Evolutionary conservation across 2,888 invertebrate genomes (phyloP).

Genomic region (Petrolisthes cinctipes): DNA sequence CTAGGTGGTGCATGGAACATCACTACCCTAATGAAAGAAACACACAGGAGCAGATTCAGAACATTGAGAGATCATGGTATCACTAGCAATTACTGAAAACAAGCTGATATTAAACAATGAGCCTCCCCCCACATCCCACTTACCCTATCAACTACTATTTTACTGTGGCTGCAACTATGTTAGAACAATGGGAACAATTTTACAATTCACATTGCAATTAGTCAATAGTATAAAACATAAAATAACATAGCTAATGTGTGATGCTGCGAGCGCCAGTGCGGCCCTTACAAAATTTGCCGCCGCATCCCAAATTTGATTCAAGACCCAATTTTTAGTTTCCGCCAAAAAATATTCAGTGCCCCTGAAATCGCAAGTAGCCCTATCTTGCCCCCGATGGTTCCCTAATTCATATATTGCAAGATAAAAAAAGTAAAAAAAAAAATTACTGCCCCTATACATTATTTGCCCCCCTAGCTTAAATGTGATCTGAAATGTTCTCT

Average conservation of each 20-base stretch:
- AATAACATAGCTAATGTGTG: neutral
- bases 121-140: too few relatives aligned
- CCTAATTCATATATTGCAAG: slow-evolving; percentile 10
- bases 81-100: too few relatives aligned
- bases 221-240: slow-evolving; percentile 12
- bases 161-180: slow-evolving; percentile 6
- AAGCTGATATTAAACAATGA: too few relatives aligned
- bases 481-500: neutral
- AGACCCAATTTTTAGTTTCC: slow-evolving; percentile 13
- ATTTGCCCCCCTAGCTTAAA: slow-evolving; percentile 1
- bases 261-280: slow-evolving; percentile 8
- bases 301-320: slow-evolving; percentile 27
- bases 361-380: slow-evolving; percentile 29
- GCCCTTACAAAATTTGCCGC: slow-evolving; percentile 32
- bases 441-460: slow-evolving; percentile 29
- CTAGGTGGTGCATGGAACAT: too few relatives aligned
- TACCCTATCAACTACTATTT: too few relatives aligned
- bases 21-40: too few relatives aligned
- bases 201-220: neutral
- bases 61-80: too few relatives aligned
- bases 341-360: slow-evolving; percentile 31
- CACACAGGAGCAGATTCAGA: too few relatives aligned
- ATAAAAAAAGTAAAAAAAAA: neutral
- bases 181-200: neutral
- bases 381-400: slow-evolving; percentile 52